Evolutionary conservation across 2,113 vertebrate species (phyloP).

Genomic region (Taurulus bubalis): DNA sequence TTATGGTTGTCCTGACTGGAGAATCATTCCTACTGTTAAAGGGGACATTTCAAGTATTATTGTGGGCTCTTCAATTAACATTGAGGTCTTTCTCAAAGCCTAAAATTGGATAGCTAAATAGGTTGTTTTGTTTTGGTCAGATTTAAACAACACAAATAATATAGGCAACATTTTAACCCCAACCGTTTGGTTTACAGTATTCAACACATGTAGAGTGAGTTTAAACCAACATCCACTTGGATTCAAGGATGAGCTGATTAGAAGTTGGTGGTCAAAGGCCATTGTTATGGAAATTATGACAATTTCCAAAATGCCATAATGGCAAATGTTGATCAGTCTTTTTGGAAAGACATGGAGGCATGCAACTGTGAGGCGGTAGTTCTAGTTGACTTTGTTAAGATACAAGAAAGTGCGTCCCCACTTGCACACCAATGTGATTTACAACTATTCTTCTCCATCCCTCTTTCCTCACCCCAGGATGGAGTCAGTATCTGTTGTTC

Average conservation of each 20-base stretch:
- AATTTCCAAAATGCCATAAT: too few species aligned
- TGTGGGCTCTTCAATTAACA: slow-evolving; percentile 43
- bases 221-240: too few species aligned
- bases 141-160: neutral
- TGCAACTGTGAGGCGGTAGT: too few species aligned
- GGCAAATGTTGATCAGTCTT: too few species aligned
- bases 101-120: slow-evolving; percentile 18
- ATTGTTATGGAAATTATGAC: too few species aligned
- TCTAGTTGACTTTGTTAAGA: neutral
- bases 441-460: neutral
- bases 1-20: slow-evolving; percentile 46
- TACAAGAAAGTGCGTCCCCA: neutral
- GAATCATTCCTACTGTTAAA: slow-evolving; percentile 46
- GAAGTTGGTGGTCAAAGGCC: too few species aligned
- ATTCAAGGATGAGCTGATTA: too few species aligned
- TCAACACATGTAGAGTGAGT: neutral
- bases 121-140: neutral
- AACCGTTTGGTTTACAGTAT: neutral
- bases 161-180: neutral
- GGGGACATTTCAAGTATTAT: slow-evolving; percentile 41
- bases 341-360: too few species aligned
- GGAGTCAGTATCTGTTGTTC: slow-evolving; percentile 31
- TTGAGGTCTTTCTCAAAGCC: slow-evolving; percentile 16
- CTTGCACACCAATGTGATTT: slow-evolving; percentile 5
- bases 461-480: slow-evolving; percentile 13